Evolutionary conservation across 2,113 vertebrate genomes (phyloP).

Genomic region (Nothoprocta pentlandii): DNA sequence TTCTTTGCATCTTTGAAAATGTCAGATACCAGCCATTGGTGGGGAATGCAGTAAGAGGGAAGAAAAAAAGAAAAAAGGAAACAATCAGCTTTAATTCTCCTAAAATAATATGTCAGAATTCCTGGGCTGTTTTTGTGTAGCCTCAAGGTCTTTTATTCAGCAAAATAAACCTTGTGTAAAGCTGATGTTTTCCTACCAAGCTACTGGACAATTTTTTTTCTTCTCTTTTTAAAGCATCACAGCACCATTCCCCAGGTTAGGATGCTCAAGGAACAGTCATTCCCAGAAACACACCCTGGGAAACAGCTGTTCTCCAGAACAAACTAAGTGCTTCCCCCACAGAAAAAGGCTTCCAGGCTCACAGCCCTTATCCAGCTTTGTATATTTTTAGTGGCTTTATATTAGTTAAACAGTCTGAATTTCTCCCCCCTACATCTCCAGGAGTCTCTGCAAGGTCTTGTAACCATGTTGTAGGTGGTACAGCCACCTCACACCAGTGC

Average conservation of each 20-base stretch:
- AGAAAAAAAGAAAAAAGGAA: constrained; percentile 5
- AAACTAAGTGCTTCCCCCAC: background rate
- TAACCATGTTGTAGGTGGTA: constrained; percentile 9
- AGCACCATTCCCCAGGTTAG: background rate
- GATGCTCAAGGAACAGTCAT: background rate
- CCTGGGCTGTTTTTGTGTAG: background rate
- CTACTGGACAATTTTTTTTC: background rate
- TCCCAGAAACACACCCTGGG: background rate
- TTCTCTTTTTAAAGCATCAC: constrained; percentile 6
- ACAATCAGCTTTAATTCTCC: constrained; percentile 42
- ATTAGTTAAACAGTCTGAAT: background rate
- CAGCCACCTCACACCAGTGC: background rate
- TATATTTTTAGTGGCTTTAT: background rate
- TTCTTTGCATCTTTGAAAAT: background rate
- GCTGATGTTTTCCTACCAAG: background rate
- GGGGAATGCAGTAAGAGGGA: background rate
- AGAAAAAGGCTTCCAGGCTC: background rate
- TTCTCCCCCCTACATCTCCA: background rate
- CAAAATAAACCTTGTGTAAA: constrained; percentile 8
- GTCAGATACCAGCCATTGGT: background rate
- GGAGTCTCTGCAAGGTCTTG: background rate
- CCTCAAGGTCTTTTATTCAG: constrained; percentile 24
- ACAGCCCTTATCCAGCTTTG: background rate
- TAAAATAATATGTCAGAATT: background rate
- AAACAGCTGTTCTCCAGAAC: background rate